A percentile compares a stretch with the other conserved stretches of the same genome.
Conservation (phyloP, 2,797 vertebrate genomes). For the Acanthopagrus latus region DNA sequence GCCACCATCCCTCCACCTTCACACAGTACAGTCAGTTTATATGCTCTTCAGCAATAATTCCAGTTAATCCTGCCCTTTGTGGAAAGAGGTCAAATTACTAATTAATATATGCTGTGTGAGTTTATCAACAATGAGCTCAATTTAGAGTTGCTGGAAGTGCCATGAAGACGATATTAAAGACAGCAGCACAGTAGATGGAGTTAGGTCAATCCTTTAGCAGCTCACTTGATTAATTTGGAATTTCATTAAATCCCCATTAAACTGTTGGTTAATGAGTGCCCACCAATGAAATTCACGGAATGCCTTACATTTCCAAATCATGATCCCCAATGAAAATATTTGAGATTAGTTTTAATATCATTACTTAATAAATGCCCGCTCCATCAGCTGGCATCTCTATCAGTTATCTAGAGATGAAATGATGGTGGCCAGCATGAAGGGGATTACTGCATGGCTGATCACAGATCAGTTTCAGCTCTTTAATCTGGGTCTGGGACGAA, state of each 20-base stretch:
- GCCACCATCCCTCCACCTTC: not conserved
- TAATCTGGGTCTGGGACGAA: slow-evolving; percentile 71
- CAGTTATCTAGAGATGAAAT: slow-evolving; percentile 57
- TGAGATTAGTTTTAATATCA: slow-evolving; percentile 40
- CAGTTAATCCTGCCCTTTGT: slow-evolving; percentile 52
- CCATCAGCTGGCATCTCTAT: slow-evolving; percentile 52
- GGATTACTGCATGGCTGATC: slow-evolving; percentile 71
- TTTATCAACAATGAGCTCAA: slow-evolving; percentile 62
- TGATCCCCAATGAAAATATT: slow-evolving; percentile 31
- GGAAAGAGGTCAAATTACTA: slow-evolving; percentile 57
- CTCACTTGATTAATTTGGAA: slow-evolving; percentile 65
- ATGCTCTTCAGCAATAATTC: slow-evolving; percentile 46
- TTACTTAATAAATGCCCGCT: slow-evolving; percentile 44
- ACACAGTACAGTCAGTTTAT: slow-evolving; percentile 19
- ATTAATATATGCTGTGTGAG: slow-evolving; percentile 55
- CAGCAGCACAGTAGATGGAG: slow-evolving; percentile 36
- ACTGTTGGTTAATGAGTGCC: slow-evolving; percentile 51
- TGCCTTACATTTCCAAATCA: slow-evolving; percentile 23
- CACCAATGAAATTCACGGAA: slow-evolving; percentile 21
- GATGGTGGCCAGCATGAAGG: slow-evolving; percentile 54
- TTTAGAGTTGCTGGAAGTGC: slow-evolving; percentile 37
- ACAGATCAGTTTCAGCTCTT: slow-evolving; percentile 73
- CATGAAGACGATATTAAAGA: slow-evolving; percentile 53
- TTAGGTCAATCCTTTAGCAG: slow-evolving; percentile 55
- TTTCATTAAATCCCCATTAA: slow-evolving; percentile 67